Conservation (phyloP, 2,888 invertebrate genomes). For the Macaria notata region DNA sequence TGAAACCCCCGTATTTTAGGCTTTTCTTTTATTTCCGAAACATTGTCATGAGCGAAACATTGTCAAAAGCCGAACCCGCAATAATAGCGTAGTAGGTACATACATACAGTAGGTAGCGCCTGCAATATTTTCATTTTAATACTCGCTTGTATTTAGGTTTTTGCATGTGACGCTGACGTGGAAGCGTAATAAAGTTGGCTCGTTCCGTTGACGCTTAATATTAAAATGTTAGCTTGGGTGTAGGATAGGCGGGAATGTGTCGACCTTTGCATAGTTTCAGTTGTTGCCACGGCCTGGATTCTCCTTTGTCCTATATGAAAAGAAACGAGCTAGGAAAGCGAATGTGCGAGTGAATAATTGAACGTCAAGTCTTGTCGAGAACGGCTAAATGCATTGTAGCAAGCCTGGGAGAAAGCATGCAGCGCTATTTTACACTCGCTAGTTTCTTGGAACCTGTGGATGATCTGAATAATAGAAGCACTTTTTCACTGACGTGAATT, state of each 20-base stretch:
- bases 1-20: constrained; percentile 40
- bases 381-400: constrained; percentile 19
- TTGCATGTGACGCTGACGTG: constrained; percentile 49
- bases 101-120: neutral
- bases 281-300: constrained; percentile 75
- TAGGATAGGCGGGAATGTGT: constrained; percentile 13
- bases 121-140: constrained; percentile 24
- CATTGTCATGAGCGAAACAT: constrained; percentile 37
- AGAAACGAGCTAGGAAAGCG: constrained; percentile 69
- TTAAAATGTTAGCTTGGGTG: constrained; percentile 55
- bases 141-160: constrained; percentile 38
- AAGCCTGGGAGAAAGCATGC: constrained; percentile 1
- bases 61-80: constrained; percentile 34
- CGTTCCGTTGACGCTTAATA: constrained; percentile 60
- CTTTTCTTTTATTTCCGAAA: constrained; percentile 38
- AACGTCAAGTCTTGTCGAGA: constrained; percentile 59
- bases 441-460: too few species aligned
- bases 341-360: constrained; percentile 77
- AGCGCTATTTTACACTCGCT: neutral
- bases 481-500: too few species aligned
- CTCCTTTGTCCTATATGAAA: constrained; percentile 75
- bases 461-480: too few species aligned
- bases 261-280: constrained; percentile 73
- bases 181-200: constrained; percentile 57
- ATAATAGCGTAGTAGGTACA: constrained; percentile 16